Evolutionary conservation across 2,888 invertebrate species (phyloP), one percentile per base, ranked within the genome.

Genomic region (Dyspetes luteomarginatus): DNA sequence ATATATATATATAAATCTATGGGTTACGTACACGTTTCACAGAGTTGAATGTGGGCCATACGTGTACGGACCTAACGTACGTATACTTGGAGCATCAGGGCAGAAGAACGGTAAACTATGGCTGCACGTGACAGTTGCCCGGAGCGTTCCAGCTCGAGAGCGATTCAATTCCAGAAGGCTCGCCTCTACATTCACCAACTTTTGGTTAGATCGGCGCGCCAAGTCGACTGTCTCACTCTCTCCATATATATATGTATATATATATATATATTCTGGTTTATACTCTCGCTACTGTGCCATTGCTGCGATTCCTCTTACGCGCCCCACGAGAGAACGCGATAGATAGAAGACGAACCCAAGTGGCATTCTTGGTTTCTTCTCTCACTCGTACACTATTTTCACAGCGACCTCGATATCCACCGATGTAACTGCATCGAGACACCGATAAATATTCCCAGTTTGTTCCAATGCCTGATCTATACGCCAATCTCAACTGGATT

Each of bases 51-150:
- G 65, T 60, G n/a, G 50, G 43, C 26, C 56, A 56, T 24, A 48
- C 22, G 50, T 50, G 19, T 45, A 30, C 28, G 48, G 22, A 58
- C 43, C 56, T 41, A 41, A 48, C 72, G 67, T 60, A 56, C 43
- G 30, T 76, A 68, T 56, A 76, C 62, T 76, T 62, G 43, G 69
- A 84, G 81, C 83, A 72, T 79, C 72, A 82, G 67, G 77, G 81
- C 73, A 67, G 83, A 82, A 84, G 81, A 84, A 69, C 80, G 81
- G 81, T 81, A 84, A 86, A 83, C 83, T 85, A 85, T 76, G 76
- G 84, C 87, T 88, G 86, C 83, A 71, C 83, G 83, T 87, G 89
- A 86, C 87, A 88, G 87, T 85, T 82, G 87, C 88, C 85, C 67
- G 69, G 67, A 83, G 85, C 52, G 84, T 78, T 83, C 85, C 71